Base-by-base conservation (phyloP, 2,113 vertebrate species). In the Chelonoidis abingdonii region DNA sequence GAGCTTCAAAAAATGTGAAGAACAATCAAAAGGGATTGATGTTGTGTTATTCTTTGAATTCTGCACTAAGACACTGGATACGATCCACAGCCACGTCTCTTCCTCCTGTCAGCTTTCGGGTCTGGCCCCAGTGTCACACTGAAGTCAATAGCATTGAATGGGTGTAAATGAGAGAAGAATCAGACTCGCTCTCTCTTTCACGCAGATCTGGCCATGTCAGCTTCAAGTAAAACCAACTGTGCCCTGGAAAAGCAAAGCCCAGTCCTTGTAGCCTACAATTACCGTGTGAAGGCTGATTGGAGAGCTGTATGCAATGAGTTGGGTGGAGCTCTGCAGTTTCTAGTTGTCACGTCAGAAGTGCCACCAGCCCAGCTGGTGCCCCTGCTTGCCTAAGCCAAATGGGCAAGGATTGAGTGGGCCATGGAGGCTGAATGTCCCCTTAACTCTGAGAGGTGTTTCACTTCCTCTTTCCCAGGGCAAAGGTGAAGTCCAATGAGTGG, bases 401-500 rank as follows among this genome's bases (percentile, higher is more conserved):
- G 10, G 75, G 75, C 38, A 47, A 47, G 5, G 41, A 27, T 14
- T 27, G 41, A 76, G 13, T 76, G 69, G 50, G 41, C 6, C 79
- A 3, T 29, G 49, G 47, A 44, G 29, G 27, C 4, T 3, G 29
- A 6, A 1, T 1, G 54, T 35, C 24, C 83, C 75, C 65, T 44
- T 41, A 44, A 47, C 21, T 11, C 56, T 86, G 3, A 84, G 9
- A 25, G 0, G 22, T 22, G 31, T 38, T 62, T 49, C 52, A 31
- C 0, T 0, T 52, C 81, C 62, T 50, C 54, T 8, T 50, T 92
- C 92, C 76, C 10, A 0, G 1, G 0, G 1, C 47, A 31, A 1
- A 6, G 69, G 24, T 5, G 35, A 24, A 17, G 10, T 8, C 8
- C 56, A 56, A 57, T 3, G 80, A 92, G 35, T 35, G 25, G 22